These are phyloP conservation scores for Chrosomus eos DNA, from an alignment of 2,797 vertebrate species.

Conservation along the genomic window DNA sequence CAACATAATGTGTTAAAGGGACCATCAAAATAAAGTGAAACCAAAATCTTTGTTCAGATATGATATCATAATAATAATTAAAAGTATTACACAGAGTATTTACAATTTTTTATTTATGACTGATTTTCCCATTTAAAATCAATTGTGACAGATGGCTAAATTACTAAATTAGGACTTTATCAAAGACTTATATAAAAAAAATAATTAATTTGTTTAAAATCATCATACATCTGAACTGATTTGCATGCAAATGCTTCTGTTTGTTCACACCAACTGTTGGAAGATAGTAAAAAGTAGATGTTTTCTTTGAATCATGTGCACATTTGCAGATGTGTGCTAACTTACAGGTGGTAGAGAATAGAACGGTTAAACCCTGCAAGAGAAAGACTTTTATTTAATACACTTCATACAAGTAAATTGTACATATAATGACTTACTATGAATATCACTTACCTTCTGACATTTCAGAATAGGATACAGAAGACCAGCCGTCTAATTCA, in stretches of 20 bases:
- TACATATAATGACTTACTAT: neutral
- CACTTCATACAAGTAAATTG: neutral
- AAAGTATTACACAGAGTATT: neutral
- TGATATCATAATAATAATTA: neutral
- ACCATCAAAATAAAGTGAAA: no score
- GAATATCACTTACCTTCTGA: neutral
- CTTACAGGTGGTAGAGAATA: neutral
- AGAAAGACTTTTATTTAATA: neutral
- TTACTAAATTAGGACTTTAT: neutral
- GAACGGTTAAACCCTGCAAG: neutral
- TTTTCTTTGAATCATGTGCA: neutral
- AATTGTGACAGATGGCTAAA: neutral
- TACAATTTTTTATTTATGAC: neutral
- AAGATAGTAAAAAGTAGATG: neutral
- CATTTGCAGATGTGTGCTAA: neutral
- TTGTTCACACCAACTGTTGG: slow-evolving; percentile 25
- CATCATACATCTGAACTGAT: neutral
- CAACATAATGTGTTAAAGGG: no score
- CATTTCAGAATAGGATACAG: slow-evolving; percentile 7
- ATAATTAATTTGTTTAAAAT: neutral
- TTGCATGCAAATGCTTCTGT: neutral
- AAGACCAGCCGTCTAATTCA: neutral
- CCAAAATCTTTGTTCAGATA: neutral
- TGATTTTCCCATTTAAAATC: neutral
- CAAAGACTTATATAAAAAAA: neutral